Base-by-base conservation (phyloP, 2,113 vertebrate species). In the Edolisoma coerulescens region DNA sequence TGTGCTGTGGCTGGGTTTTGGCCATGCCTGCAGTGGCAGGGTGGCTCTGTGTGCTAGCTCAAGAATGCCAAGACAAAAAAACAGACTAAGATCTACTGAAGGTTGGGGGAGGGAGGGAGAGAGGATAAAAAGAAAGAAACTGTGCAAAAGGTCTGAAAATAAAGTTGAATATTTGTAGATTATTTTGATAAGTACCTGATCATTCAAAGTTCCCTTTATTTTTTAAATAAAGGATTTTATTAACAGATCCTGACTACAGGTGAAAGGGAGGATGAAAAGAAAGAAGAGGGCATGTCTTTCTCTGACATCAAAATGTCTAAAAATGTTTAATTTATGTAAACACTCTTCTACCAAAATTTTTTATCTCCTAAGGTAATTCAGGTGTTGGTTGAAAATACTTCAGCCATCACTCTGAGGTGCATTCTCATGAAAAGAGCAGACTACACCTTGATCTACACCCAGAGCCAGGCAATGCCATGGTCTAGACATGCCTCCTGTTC, bases 381-480 rank as follows among this genome's bases (percentile, higher is more conserved):
- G 37, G 5, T 44, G 50, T 56, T 82, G 16, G 3, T 39, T 49
- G n/a, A 70, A 93, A 93, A 86, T 9, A 75, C 3, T 83, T 61
- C 13, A 76, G 37, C 37, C 28, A 65, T n/a, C 4, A 32, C 23
- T 91, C 21, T 32, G 24, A 79, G 27, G n/a, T 50, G 3, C 16
- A 13, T 30, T 32, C 6, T 59, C 26, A 57, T 11, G 63, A 89
- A 27, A 7, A 28, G 6, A 73, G 28, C 12, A 63, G 19, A 45
- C 32, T 39, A 20, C 16, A 50, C 16, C n/a, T 28, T 71, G 53
- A 22, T 52, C n/a, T 41, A 28, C 0, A 0, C 19, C 39, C 45
- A 65, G 69, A 78, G 26, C 7, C 41, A 33, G 54, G 69, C 20
- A 49, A 60, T 18, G 2, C 0, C 0, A 24, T 35, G 14, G 7